phyloP scores from a whole-genome alignment of 2,113 vertebrate species.

The Tetrao urogallus region DNA sequence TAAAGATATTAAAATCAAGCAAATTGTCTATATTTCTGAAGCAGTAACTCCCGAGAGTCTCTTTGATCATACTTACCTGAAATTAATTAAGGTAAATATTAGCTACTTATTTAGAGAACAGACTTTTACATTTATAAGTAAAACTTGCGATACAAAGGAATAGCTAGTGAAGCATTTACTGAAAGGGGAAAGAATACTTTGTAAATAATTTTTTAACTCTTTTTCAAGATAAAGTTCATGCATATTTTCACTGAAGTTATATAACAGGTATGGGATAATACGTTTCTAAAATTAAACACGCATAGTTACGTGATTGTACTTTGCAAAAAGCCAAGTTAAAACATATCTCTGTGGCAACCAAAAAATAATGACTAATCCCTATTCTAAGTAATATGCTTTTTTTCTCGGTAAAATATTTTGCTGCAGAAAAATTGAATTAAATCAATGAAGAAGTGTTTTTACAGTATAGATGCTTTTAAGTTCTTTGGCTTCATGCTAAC shows the following conservation, averaged over 20 bases:
- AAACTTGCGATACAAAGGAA: background rate
- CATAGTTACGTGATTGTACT: background rate
- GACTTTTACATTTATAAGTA: background rate
- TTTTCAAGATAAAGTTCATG: background rate
- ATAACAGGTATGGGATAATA: background rate
- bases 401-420: background rate
- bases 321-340: background rate
- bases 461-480: background rate
- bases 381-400: background rate
- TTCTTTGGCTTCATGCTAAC: background rate
- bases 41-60: background rate
- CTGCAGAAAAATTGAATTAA: background rate
- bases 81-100: background rate
- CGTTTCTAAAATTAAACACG: background rate
- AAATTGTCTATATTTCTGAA: conserved; percentile 21
- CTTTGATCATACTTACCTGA: background rate
- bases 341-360: background rate
- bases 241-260: background rate
- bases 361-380: background rate
- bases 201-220: background rate
- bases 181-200: background rate
- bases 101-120: background rate
- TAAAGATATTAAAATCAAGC: background rate
- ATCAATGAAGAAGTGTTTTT: background rate
- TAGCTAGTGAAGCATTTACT: background rate